These are phyloP conservation scores for Montifringilla adamsi DNA, from an alignment of 2,113 vertebrate species.

Conservation along the genomic window DNA sequence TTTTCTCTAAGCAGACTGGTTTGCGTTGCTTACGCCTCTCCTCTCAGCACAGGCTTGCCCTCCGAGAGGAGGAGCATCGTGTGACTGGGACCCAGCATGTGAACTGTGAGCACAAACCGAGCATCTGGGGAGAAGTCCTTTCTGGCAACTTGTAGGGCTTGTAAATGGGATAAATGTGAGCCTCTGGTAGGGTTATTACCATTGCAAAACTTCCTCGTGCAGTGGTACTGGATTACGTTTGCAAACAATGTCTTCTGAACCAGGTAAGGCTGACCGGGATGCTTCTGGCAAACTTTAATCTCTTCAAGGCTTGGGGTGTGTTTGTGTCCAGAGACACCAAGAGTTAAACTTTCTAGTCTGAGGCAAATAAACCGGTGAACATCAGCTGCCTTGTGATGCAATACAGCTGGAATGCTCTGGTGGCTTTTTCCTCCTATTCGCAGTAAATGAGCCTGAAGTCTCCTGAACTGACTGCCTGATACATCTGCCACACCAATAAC, in stretches of 20 bases:
- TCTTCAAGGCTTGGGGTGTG: neutral
- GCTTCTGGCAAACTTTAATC: neutral
- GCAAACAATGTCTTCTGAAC: conserved; percentile 43
- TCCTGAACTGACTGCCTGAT: neutral
- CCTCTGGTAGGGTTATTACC: neutral
- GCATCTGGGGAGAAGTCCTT: neutral
- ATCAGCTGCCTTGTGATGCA: conserved; percentile 54
- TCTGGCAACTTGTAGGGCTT: neutral
- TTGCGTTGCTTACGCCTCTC: neutral
- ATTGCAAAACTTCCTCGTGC: neutral
- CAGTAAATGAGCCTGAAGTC: neutral
- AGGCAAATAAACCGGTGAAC: neutral
- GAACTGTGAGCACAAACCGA: neutral
- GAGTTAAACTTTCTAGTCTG: neutral
- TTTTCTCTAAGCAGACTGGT: neutral
- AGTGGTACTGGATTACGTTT: neutral
- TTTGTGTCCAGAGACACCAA: neutral
- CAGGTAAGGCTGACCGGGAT: conserved; percentile 28
- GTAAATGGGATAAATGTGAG: neutral
- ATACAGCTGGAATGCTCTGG: conserved; percentile 37
- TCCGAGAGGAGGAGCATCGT: conserved; percentile 34
- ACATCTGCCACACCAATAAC: neutral
- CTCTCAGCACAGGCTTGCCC: neutral
- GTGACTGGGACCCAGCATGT: neutral
- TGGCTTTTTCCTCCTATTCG: neutral